phyloP scores from a whole-genome alignment of 1,140 invertebrate genomes.

The Papilio aristodemus region DNA sequence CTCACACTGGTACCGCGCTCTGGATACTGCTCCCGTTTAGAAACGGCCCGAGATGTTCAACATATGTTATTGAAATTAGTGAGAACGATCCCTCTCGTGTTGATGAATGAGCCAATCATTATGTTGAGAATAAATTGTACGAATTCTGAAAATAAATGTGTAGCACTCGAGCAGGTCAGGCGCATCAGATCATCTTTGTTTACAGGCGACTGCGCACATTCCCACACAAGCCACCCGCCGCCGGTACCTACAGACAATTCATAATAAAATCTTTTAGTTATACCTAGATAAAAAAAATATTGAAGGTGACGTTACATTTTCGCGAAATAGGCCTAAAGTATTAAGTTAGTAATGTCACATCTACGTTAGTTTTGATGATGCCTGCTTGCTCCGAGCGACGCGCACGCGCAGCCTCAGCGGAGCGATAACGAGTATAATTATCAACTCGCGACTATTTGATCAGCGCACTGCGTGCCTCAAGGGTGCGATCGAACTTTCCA shows the following conservation, averaged over 20 bases:
- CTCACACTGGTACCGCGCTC: too few relatives aligned
- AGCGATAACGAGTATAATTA: neutral
- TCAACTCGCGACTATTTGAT: neutral
- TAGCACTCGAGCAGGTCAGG: neutral
- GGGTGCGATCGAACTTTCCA: neutral
- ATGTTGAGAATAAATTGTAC: constrained; percentile 16
- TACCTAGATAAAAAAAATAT: too few relatives aligned
- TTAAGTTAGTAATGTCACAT: too few relatives aligned
- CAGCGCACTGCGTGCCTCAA: neutral
- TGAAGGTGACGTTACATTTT: too few relatives aligned
- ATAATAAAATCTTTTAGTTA: neutral
- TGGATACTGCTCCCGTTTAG: too few relatives aligned
- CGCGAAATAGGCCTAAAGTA: too few relatives aligned
- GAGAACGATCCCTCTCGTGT: neutral
- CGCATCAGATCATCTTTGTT: neutral
- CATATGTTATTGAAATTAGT: neutral
- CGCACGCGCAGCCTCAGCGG: too few relatives aligned
- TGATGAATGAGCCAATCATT: neutral
- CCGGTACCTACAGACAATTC: neutral
- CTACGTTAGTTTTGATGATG: too few relatives aligned
- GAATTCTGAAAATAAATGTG: constrained; percentile 4
- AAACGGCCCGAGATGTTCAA: neutral
- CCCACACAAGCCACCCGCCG: neutral
- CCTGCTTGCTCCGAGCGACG: neutral
- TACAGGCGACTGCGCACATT: neutral